Conservation (phyloP, 2,113 vertebrate genomes). For the Illadopsis cleaveri region DNA sequence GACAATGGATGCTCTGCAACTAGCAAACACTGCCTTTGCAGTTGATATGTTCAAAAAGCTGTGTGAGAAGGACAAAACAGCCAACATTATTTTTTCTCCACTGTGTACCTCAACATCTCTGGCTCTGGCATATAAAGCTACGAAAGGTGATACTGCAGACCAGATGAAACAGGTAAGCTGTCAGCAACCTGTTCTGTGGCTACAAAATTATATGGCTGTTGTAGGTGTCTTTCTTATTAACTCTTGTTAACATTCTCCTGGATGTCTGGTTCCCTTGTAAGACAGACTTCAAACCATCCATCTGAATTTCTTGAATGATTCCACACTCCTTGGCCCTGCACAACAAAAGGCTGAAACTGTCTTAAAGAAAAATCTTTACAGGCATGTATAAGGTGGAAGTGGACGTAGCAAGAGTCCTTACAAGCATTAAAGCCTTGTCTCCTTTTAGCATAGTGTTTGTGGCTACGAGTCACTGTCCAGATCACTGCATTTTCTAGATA, state of each 20-base stretch:
- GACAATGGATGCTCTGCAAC: constrained; percentile 74
- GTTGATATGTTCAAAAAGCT: constrained; percentile 79
- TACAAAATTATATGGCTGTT: neutral
- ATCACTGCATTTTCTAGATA: neutral
- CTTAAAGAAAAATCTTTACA: neutral
- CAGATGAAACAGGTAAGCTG: constrained; percentile 77
- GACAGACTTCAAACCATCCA: neutral
- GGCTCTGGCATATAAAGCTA: constrained; percentile 76
- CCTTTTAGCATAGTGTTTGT: neutral
- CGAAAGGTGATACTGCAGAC: constrained; percentile 76
- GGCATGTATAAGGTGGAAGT: neutral
- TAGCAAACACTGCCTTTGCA: constrained; percentile 79
- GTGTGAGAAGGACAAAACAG: constrained; percentile 62
- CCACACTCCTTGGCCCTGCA: neutral
- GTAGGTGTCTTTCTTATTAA: neutral
- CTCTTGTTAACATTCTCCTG: neutral
- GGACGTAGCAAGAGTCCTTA: neutral
- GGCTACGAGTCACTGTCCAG: neutral
- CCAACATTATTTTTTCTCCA: constrained; percentile 78
- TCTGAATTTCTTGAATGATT: rapidly evolving
- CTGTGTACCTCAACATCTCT: constrained; percentile 77
- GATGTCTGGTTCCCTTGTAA: neutral
- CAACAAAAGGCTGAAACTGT: neutral
- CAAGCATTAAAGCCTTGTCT: neutral
- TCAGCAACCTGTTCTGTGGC: neutral